Percentiles rank a stretch among this genome's conserved stretches.
phyloP scores from a whole-genome alignment of 2,113 vertebrate genomes.

The Grus americana region DNA sequence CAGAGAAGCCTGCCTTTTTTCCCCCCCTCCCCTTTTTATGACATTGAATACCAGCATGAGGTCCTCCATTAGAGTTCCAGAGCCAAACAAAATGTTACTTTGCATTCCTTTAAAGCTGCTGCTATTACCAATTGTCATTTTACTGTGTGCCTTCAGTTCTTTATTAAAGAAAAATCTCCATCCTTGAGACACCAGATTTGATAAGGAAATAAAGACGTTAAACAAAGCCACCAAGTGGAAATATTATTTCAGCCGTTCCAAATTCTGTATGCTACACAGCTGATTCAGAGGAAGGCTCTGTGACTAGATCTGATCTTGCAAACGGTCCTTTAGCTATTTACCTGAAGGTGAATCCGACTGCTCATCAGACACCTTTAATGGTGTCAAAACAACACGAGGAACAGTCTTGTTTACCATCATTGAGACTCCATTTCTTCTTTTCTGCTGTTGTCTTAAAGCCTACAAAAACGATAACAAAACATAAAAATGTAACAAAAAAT shows the following conservation, averaged over 20 bases:
- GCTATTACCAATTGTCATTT: slow-evolving; percentile 36
- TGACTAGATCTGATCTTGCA: slow-evolving; percentile 19
- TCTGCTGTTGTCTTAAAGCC: slow-evolving; percentile 88
- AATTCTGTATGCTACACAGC: slow-evolving; percentile 16
- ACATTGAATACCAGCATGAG: slow-evolving; percentile 64
- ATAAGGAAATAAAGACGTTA: slow-evolving; percentile 30
- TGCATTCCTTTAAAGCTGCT: slow-evolving; percentile 41
- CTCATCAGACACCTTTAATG: slow-evolving; percentile 88
- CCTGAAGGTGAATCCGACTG: slow-evolving; percentile 87
- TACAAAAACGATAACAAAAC: slow-evolving; percentile 78
- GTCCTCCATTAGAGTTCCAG: slow-evolving; percentile 61
- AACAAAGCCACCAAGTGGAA: slow-evolving; percentile 54
- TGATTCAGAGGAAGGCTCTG: slow-evolving; percentile 48
- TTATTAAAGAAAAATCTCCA: slow-evolving; percentile 21
- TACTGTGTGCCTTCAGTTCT: neutral
- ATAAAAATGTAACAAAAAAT: slow-evolving; percentile 67
- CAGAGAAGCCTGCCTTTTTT: slow-evolving; percentile 14
- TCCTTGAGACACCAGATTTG: slow-evolving; percentile 24
- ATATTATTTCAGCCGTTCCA: slow-evolving; percentile 36
- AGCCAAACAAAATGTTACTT: slow-evolving; percentile 59
- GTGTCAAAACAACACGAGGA: slow-evolving; percentile 87
- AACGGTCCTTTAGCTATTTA: slow-evolving; percentile 71
- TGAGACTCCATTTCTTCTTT: slow-evolving; percentile 88
- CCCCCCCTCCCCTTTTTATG: slow-evolving; percentile 18
- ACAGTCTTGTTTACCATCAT: slow-evolving; percentile 91